A percentile compares a stretch with the other conserved stretches of the same genome.
Evolutionary conservation across 2,888 invertebrate species (phyloP).

Genomic region (Dermolepida albohirtum): DNA sequence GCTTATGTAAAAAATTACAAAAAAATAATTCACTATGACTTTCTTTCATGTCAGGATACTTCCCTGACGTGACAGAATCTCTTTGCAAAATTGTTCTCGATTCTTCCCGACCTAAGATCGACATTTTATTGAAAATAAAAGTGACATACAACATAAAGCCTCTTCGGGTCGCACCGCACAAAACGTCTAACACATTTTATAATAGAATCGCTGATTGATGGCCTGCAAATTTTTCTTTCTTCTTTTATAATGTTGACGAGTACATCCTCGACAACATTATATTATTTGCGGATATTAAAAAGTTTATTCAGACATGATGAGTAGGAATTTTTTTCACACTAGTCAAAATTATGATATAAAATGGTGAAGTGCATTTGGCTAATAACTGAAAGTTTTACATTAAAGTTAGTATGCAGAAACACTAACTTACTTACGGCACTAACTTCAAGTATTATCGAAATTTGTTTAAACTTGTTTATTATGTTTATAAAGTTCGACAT

Average conservation of each 20-base stretch:
- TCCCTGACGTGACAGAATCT: too few relatives aligned
- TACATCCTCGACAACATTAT: too few relatives aligned
- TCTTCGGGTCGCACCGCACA: neutral
- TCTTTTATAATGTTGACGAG: conserved; percentile 1
- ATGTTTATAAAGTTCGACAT: neutral
- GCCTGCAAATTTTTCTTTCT: conserved; percentile 3
- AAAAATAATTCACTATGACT: too few relatives aligned
- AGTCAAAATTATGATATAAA: too few relatives aligned
- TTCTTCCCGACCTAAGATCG: conserved; percentile 1
- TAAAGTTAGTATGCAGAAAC: too few relatives aligned
- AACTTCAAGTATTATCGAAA: conserved; percentile 24
- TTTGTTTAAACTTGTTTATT: conserved; percentile 31
- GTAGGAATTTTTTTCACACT: neutral
- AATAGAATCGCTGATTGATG: conserved; percentile 15
- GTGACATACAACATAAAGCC: conserved; percentile 6
- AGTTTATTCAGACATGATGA: neutral
- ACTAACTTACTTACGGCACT: neutral
- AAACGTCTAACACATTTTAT: conserved; percentile 7
- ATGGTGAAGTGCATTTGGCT: too few relatives aligned
- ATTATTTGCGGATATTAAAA: neutral
- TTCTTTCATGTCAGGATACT: too few relatives aligned
- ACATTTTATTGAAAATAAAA: conserved; percentile 22
- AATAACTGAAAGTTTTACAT: too few relatives aligned
- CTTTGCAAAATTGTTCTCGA: neutral
- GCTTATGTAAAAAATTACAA: too few relatives aligned